Base-by-base conservation (phyloP, 1,140 invertebrate genomes). In the Acromyrmex charruanus region DNA sequence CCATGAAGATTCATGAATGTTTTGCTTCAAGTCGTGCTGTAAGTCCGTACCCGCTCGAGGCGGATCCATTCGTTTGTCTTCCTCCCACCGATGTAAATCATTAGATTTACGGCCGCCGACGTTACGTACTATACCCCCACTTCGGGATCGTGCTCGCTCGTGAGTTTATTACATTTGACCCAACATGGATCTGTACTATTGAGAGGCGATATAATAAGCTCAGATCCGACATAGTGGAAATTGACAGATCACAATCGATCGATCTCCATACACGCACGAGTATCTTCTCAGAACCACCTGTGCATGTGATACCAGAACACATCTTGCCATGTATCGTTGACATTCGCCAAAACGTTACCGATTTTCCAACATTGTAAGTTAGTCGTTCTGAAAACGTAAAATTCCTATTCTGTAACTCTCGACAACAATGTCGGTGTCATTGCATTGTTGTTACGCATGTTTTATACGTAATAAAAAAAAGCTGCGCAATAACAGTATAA, bases 1-100 rank as follows among this genome's bases (percentile, higher is more conserved):
- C 69, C 80, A 53, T 18, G 80, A 75, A 84, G 80, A 84, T 84
- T 84, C 80, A 84, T 84, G 80, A 84, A 75, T 84, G 80, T 84
- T 84, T 84, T 21, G 0, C 69, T 49, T 61, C 55, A 61, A 69
- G 55, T 74, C 80, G 35, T 28, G 28, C 59, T 69, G 80, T 74
- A 74, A 74, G 80, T 74, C 58, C 44, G 69, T 84, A 75, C n/a
- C 9, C 28, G 80, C 39, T 55, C 69, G 14, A 61, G 80, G 7
- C 31, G 71, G 69, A 63, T 84, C 69, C 28, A 59, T 75, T 55
- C 55, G 80, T 84, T 84, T 84, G 39, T 84, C 80, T 84, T 84
- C 39, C 80, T 21, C 69, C 14, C 16, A 58, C 55, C 80, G 44
- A 69, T 49, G 69, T 84, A 84, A 84, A 84, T 84, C 80, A 84